Conservation (phyloP, 2,113 vertebrate species). For the Menidia beryllina region DNA sequence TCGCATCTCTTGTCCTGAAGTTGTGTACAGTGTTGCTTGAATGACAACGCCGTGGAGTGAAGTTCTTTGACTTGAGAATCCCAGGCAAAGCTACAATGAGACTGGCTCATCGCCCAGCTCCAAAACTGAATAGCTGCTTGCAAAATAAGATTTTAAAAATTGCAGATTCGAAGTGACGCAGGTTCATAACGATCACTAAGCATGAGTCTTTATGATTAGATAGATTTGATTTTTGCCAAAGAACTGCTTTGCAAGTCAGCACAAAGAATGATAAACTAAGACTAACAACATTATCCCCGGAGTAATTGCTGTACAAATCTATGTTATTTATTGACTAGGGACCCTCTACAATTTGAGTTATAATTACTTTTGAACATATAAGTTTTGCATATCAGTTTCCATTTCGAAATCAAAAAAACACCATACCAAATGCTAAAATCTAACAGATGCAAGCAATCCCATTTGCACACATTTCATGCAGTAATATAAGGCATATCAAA, state of each 20-base stretch:
- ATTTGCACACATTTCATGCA: slow-evolving; percentile 71
- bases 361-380: slow-evolving; percentile 68
- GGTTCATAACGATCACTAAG: slow-evolving; percentile 56
- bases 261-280: slow-evolving; percentile 74
- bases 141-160: slow-evolving; percentile 52
- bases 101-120: slow-evolving; percentile 44
- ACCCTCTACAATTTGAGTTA: slow-evolving; percentile 75
- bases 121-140: slow-evolving; percentile 64
- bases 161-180: slow-evolving; percentile 47
- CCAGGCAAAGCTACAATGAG: slow-evolving; percentile 62
- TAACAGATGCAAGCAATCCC: slow-evolving; percentile 56
- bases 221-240: slow-evolving; percentile 79
- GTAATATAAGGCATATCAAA: slow-evolving; percentile 64
- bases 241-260: slow-evolving; percentile 78
- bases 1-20: slow-evolving; percentile 69
- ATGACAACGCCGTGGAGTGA: slow-evolving; percentile 72
- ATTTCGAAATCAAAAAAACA: slow-evolving; percentile 62
- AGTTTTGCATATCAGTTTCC: slow-evolving; percentile 75
- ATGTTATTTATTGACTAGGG: slow-evolving; percentile 74
- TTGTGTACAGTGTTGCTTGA: slow-evolving; percentile 79
- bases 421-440: slow-evolving; percentile 55
- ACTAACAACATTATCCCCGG: slow-evolving; percentile 68
- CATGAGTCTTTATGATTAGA: slow-evolving; percentile 64
- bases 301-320: slow-evolving; percentile 77
- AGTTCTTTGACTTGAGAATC: slow-evolving; percentile 72